These are phyloP conservation scores for Uloborus diversus DNA, from an alignment of 1,140 invertebrate species.

Conservation along the genomic window DNA sequence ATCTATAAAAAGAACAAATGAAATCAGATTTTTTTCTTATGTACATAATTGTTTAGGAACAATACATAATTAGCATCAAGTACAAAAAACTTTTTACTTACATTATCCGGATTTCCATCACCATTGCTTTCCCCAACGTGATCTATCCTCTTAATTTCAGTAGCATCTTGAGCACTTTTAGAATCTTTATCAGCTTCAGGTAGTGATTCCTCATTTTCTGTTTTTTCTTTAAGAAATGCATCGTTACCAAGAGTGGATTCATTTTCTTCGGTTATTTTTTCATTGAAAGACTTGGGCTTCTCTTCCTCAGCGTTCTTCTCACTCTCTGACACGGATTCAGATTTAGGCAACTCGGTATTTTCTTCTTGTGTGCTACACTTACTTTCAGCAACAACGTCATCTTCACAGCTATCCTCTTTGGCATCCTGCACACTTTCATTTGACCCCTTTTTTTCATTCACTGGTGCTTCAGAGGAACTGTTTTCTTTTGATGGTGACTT, in stretches of 20 bases:
- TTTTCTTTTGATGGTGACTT: not conserved
- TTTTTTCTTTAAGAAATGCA: not conserved
- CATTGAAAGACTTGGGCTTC: not conserved
- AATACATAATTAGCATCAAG: no score
- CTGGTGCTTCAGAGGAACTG: not conserved
- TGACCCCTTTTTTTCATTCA: slow-evolving; percentile 42
- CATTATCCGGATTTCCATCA: not conserved
- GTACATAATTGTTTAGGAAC: no score
- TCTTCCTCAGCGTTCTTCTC: not conserved
- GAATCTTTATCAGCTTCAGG: not conserved
- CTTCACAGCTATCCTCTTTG: slow-evolving; percentile 43
- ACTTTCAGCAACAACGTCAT: slow-evolving; percentile 36
- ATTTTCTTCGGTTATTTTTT: not conserved
- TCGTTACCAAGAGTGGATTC: slow-evolving; percentile 1
- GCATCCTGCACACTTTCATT: slow-evolving; percentile 24
- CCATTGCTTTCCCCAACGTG: not conserved
- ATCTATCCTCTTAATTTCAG: not conserved
- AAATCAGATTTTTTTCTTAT: no score
- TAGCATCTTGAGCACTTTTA: not conserved
- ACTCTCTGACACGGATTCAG: not conserved
- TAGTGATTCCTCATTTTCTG: not conserved
- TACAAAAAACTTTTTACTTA: not conserved
- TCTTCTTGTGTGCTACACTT: slow-evolving; percentile 11
- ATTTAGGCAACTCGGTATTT: no score
- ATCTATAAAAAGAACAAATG: no score